These are phyloP conservation scores for Pygmarrhopalites habei DNA, from an alignment of 1,140 invertebrate genomes.

Conservation along the genomic window DNA sequence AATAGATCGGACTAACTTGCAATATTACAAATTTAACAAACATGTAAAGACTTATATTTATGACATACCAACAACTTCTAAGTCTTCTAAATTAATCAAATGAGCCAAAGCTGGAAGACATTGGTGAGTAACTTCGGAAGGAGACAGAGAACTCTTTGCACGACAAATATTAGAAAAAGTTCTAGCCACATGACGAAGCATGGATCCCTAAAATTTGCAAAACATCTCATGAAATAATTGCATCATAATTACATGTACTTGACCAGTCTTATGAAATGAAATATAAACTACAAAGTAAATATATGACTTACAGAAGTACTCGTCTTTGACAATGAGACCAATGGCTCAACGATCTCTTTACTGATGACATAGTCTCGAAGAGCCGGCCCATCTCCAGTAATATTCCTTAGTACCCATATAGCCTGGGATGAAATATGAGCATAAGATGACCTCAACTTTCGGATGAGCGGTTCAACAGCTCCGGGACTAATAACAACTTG, in stretches of 20 bases:
- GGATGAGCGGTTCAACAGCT: slow-evolving; percentile 77
- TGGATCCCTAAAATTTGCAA: too few species aligned
- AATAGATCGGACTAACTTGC: too few species aligned
- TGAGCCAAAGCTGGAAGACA: slow-evolving; percentile 72
- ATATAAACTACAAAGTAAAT: too few species aligned
- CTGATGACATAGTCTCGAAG: slow-evolving; percentile 23
- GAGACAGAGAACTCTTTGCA: slow-evolving; percentile 79
- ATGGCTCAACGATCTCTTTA: slow-evolving; percentile 41
- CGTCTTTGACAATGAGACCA: slow-evolving; percentile 40
- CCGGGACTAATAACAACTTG: slow-evolving; percentile 73
- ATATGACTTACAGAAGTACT: slow-evolving; percentile 37
- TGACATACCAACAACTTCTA: slow-evolving; percentile 60
- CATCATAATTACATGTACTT: too few species aligned
- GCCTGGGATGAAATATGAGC: slow-evolving; percentile 87
- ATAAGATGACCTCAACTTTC: slow-evolving; percentile 63
- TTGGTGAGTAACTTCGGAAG: slow-evolving; percentile 63
- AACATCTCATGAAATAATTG: too few species aligned
- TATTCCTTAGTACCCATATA: slow-evolving; percentile 75
- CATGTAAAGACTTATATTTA: too few species aligned
- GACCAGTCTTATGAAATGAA: too few species aligned
- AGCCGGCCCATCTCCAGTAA: slow-evolving; percentile 13
- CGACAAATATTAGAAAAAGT: slow-evolving; percentile 86
- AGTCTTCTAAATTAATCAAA: slow-evolving; percentile 65
- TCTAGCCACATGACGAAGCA: slow-evolving; percentile 71
- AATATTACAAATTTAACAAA: too few species aligned